Percentiles rank a stretch among this genome's conserved stretches.
Conservation (phyloP, 2,113 vertebrate species). For the Oenanthe oenanthe region DNA sequence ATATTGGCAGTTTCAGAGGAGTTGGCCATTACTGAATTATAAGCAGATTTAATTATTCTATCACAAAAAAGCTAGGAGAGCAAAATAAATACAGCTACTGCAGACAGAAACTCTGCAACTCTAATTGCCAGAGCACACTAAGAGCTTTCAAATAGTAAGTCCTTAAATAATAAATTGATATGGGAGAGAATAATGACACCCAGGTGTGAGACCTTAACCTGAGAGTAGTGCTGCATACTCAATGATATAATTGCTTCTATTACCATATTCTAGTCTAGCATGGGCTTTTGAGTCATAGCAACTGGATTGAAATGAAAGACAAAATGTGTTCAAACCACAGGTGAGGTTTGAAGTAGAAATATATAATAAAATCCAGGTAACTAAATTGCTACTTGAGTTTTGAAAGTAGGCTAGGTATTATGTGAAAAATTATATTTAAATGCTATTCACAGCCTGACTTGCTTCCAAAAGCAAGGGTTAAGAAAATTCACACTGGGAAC, state of each 20-base stretch:
- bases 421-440: conserved; percentile 54
- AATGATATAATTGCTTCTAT: conserved; percentile 77
- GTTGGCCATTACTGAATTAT: conserved; percentile 52
- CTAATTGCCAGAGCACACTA: conserved; percentile 70
- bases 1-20: conserved; percentile 46
- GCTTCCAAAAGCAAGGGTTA: conserved; percentile 47
- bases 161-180: conserved; percentile 81
- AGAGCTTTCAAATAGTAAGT: conserved; percentile 77
- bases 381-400: conserved; percentile 65
- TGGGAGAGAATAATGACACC: conserved; percentile 76
- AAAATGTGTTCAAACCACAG: conserved; percentile 59
- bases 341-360: conserved; percentile 42
- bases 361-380: conserved; percentile 64
- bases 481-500: conserved; percentile 22
- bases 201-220: conserved; percentile 78
- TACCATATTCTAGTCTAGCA: conserved; percentile 69
- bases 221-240: conserved; percentile 47
- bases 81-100: conserved; percentile 75
- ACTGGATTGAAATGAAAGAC: conserved; percentile 64
- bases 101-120: conserved; percentile 56
- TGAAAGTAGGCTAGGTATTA: conserved; percentile 52
- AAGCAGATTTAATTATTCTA: conserved; percentile 72
- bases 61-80: conserved; percentile 68
- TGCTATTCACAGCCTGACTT: neutral
- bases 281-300: conserved; percentile 63